Evolutionary conservation across 2,888 invertebrate species (phyloP), one percentile per base, ranked within the genome.

Genomic region (Ctena decussata): DNA sequence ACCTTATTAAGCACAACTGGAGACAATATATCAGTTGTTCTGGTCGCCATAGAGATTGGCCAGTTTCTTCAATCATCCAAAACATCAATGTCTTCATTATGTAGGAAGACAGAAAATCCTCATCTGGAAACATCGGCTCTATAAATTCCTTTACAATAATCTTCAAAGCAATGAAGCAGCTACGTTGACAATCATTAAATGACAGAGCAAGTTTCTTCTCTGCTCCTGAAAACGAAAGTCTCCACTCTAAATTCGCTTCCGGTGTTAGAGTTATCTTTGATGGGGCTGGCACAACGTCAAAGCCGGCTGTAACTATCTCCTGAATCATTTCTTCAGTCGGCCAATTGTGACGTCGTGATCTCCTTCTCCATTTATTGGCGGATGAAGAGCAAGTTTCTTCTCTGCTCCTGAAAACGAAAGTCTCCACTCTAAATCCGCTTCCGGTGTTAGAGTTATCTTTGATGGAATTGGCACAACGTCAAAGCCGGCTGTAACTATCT

Each of bases 21-120:
- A 85, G 46, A 65, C 84, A 85, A n/a, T 53, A 65, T 27, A 81
- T 27, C 27, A 85, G 18, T 27, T 77, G 65, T 24, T 74, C 69
- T 37, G 69, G 46, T 32, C 27, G 53, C 85, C 85, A 85, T n/a
- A 57, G 15, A 21, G 32, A 30, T 6, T n/a, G 30, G 32, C 49
- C 69, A 0, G 80, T 80, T 18, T 82, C 73, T 73, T 85, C 85
- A 8, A 77, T 70, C n/a, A 37, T 30, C 79, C 80, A 85, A 74
- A 85, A 82, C 72, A 80, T 41, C 18, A 82, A 8, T 18, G 80
- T 85, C 77, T 85, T 85, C 74, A 85, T 76, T 6, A 77, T 82
- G 77, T 85, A 85, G 8, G 82, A 82, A 35, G 82, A 85, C 46
- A 85, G 49, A 53, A 80, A 57, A 30, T 80, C 76, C 46, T 74